Conservation (phyloP, 2,888 invertebrate species). For the Sarcophaga rosellei region DNA sequence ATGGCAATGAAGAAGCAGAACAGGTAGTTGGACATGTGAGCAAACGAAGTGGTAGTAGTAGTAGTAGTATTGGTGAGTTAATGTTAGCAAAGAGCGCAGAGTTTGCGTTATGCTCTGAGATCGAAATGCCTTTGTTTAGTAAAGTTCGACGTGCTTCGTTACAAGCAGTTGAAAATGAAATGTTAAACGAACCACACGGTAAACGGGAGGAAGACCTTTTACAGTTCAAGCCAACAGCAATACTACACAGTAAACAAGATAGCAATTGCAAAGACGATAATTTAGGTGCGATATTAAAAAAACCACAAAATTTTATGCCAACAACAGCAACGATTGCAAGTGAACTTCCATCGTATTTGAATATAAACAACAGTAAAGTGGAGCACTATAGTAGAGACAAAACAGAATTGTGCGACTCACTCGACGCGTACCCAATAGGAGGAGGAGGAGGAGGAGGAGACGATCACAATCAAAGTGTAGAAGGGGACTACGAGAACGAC, state of each 20-base stretch:
- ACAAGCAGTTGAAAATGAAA: conserved; percentile 76
- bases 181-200: conserved; percentile 77
- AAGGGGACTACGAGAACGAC: conserved; percentile 8
- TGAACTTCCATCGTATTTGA: conserved; percentile 28
- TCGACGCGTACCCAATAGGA: too few species aligned
- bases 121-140: conserved; percentile 46
- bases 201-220: conserved; percentile 37
- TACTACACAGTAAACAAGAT: not conserved
- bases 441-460: not conserved
- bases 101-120: conserved; percentile 49
- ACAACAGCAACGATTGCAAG: conserved; percentile 31
- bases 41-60: conserved; percentile 22
- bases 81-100: conserved; percentile 40
- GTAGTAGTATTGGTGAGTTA: conserved; percentile 17
- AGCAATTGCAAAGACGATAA: conserved; percentile 54
- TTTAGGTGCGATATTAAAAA: conserved; percentile 62
- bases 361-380: conserved; percentile 48
- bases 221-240: conserved; percentile 48
- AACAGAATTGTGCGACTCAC: conserved; percentile 33
- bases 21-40: conserved; percentile 45
- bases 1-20: not conserved
- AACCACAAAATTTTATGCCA: conserved; percentile 43
- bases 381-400: conserved; percentile 45
- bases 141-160: conserved; percentile 50
- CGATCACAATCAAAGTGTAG: conserved; percentile 27